Percentiles rank a stretch among this genome's conserved stretches.
Conservation (phyloP, 2,113 vertebrate species). For the Lutjanus erythropterus region DNA sequence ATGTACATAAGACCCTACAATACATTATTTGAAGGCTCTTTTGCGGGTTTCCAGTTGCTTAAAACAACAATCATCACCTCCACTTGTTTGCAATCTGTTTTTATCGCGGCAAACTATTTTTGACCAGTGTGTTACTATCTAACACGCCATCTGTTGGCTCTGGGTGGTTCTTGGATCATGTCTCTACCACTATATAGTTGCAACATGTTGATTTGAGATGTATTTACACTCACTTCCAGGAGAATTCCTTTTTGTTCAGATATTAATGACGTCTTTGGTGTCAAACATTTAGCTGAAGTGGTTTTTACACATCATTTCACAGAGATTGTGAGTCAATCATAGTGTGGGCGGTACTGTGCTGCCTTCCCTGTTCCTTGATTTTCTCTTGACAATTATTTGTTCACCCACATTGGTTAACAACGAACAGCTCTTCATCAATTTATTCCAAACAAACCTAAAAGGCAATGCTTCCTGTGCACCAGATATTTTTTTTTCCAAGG, state of each 20-base stretch:
- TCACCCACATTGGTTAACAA: slow-evolving; percentile 16
- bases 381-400: slow-evolving; percentile 14
- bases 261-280: neutral
- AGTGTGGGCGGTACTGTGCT: slow-evolving; percentile 1
- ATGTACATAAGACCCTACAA: no score
- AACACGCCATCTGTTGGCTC: slow-evolving; percentile 32
- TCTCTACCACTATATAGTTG: neutral
- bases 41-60: no score
- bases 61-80: slow-evolving; percentile 11
- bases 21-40: no score
- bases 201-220: neutral
- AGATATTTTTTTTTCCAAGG: neutral
- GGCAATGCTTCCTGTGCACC: neutral
- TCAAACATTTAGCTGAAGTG: neutral
- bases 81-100: neutral
- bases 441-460: neutral
- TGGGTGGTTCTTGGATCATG: neutral
- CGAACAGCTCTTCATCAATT: neutral
- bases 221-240: neutral
- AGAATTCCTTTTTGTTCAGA: neutral
- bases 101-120: slow-evolving; percentile 8
- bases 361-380: slow-evolving; percentile 25
- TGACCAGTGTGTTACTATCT: slow-evolving; percentile 17
- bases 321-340: slow-evolving; percentile 9
- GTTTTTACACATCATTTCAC: neutral